phyloP scores from a whole-genome alignment of 2,797 vertebrate species.

The Pseudopleuronectes americanus region DNA sequence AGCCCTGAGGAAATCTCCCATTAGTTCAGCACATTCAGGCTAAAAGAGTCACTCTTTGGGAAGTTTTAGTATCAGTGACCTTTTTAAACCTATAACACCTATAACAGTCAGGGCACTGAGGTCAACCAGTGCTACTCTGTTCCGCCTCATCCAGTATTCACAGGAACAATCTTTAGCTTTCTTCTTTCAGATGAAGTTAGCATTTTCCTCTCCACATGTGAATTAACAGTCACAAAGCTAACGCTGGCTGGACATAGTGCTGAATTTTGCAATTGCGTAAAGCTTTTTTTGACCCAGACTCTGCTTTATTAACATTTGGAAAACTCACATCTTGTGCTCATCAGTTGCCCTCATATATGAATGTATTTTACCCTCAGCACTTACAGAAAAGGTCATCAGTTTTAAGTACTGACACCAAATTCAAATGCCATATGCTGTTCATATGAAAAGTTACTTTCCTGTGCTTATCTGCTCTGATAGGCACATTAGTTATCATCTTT shows the following conservation, averaged over 20 bases:
- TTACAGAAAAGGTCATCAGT: too few relatives aligned
- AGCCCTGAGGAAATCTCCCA: constrained; percentile 61
- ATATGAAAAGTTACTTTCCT: too few relatives aligned
- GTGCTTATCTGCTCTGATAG: too few relatives aligned
- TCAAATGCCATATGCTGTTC: too few relatives aligned
- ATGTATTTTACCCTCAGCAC: too few relatives aligned
- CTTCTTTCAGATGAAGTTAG: constrained; percentile 12
- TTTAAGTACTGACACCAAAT: too few relatives aligned
- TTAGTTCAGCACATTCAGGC: constrained; percentile 55
- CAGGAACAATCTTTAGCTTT: neutral
- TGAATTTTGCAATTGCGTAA: neutral
- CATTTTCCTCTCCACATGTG: constrained; percentile 19
- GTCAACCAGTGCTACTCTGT: neutral
- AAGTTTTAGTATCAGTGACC: constrained; percentile 9
- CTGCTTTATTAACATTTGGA: too few relatives aligned
- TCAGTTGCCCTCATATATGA: too few relatives aligned
- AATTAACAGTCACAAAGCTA: constrained; percentile 9
- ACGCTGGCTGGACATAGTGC: neutral
- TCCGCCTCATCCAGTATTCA: neutral
- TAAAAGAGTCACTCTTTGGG: constrained; percentile 20
- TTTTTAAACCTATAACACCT: constrained; percentile 2
- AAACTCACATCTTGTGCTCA: too few relatives aligned
- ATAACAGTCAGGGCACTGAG: neutral
- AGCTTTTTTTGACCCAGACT: too few relatives aligned
- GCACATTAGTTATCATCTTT: too few relatives aligned